phyloP scores from a whole-genome alignment of 2,797 vertebrate species.

The Channallabes apus region DNA sequence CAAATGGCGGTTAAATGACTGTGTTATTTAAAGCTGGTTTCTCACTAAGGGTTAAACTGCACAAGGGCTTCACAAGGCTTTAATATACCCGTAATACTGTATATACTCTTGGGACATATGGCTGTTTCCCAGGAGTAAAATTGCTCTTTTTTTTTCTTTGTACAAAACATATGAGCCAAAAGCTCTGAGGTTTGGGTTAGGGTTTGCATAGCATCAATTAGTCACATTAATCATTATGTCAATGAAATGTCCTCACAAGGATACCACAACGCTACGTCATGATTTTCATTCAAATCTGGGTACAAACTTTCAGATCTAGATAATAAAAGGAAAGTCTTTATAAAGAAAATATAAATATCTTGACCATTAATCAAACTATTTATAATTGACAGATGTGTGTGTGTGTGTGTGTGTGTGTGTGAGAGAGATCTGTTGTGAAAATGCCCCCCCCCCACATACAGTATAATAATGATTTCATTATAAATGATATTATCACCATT shows the following conservation, averaged over 20 bases:
- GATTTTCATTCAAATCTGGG: background rate
- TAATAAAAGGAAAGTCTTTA: background rate
- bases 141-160: too few species aligned
- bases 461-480: background rate
- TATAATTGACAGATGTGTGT: background rate
- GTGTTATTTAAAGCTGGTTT: constrained; percentile 8
- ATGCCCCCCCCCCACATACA: background rate
- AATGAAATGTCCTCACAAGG: background rate
- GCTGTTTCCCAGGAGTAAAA: background rate
- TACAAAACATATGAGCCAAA: background rate
- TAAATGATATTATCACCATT: background rate
- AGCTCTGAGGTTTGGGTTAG: background rate
- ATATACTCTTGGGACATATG: background rate
- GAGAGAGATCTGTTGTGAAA: background rate
- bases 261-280: background rate
- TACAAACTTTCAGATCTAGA: background rate
- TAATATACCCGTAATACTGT: background rate
- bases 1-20: background rate
- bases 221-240: background rate
- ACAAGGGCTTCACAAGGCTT: background rate
- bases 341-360: background rate
- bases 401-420: background rate
- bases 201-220: background rate
- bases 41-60: background rate
- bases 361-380: background rate